phyloP scores from a whole-genome alignment of 2,113 vertebrate genomes.

The Girardinichthys multiradiatus region DNA sequence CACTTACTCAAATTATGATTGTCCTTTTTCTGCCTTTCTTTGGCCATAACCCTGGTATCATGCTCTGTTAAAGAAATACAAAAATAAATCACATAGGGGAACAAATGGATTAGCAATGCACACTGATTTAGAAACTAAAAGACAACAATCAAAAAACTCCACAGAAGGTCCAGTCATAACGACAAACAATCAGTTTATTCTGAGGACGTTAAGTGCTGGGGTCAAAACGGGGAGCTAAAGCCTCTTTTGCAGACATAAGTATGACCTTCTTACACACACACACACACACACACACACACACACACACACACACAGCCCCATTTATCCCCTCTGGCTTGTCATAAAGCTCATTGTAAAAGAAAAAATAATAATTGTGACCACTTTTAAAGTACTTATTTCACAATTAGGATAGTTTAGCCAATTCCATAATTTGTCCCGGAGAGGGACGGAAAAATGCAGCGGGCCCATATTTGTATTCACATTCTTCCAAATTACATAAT shows the following conservation, averaged over 20 bases:
- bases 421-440: conserved; percentile 57
- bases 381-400: conserved; percentile 57
- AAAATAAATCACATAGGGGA: conserved; percentile 40
- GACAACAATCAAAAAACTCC: conserved; percentile 38
- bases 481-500: conserved; percentile 87
- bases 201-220: conserved; percentile 34
- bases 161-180: conserved; percentile 52
- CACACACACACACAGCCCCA: conserved; percentile 36
- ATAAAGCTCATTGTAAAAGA: conserved; percentile 60
- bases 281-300: conserved; percentile 34
- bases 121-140: conserved; percentile 66
- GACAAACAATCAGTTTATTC: conserved; percentile 44
- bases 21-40: conserved; percentile 98
- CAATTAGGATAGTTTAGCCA: conserved; percentile 72
- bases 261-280: conserved; percentile 42
- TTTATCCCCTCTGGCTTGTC: conserved; percentile 53
- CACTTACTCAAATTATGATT: conserved; percentile 98
- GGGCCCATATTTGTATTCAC: conserved; percentile 79
- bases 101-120: conserved; percentile 62
- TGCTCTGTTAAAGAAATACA: conserved; percentile 79
- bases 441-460: conserved; percentile 57
- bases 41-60: conserved; percentile 91
- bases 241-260: conserved; percentile 19
- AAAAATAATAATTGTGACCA: conserved; percentile 39
- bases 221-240: conserved; percentile 44